A percentile compares a stretch with the other conserved stretches of the same genome.
These are phyloP conservation scores for Platyura marginata DNA, from an alignment of 1,140 invertebrate species.

Conservation along the genomic window DNA sequence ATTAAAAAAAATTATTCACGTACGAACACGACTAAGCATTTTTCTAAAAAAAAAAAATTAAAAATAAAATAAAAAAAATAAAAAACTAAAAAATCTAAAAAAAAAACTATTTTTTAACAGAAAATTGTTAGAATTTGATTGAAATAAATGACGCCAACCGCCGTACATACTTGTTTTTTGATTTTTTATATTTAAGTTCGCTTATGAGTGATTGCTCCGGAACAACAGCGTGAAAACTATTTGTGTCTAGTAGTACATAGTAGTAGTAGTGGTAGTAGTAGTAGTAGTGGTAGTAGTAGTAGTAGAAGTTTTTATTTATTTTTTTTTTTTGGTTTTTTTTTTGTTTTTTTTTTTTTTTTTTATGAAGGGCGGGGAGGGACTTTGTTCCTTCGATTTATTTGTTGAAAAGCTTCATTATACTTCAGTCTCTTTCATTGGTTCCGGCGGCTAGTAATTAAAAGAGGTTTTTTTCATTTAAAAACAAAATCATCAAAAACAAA, in stretches of 20 bases:
- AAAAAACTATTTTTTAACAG: neutral
- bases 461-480: neutral
- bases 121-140: too few relatives aligned
- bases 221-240: too few relatives aligned
- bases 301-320: neutral
- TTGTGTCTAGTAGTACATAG: too few relatives aligned
- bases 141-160: too few relatives aligned
- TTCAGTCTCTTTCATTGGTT: constrained; percentile 52
- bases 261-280: neutral
- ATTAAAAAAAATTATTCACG: neutral
- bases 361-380: constrained; percentile 32
- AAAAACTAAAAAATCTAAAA: neutral
- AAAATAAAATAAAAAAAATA: neutral
- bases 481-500: constrained; percentile 2
- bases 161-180: neutral
- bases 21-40: neutral
- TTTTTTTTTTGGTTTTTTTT: constrained; percentile 10
- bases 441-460: constrained; percentile 43
- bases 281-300: neutral
- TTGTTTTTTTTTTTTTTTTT: constrained; percentile 39
- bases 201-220: too few relatives aligned
- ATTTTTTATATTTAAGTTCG: constrained; percentile 2
- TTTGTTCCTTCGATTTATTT: too few relatives aligned
- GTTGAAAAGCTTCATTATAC: constrained; percentile 28
- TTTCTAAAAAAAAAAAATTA: neutral